Conservation (phyloP, 2,113 vertebrate genomes). For the Carassius auratus region DNA sequence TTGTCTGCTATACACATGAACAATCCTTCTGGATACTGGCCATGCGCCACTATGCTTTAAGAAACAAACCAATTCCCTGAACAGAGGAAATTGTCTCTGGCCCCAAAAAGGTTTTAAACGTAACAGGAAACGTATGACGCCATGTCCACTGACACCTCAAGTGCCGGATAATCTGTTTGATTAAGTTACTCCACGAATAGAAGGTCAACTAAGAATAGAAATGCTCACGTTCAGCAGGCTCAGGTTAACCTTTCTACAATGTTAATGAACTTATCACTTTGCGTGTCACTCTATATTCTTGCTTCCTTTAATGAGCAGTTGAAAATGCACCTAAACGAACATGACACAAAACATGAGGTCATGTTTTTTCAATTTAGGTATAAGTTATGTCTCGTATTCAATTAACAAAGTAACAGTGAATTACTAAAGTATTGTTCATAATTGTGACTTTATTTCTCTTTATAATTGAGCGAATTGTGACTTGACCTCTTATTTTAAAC, state of each 20-base stretch:
- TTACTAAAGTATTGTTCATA: not conserved
- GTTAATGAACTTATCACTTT: slow-evolving; percentile 53
- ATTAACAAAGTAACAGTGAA: not conserved
- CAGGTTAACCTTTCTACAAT: slow-evolving; percentile 47
- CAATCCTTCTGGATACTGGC: not conserved
- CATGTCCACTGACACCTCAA: slow-evolving; percentile 20
- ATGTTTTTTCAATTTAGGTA: not conserved
- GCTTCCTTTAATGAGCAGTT: not conserved
- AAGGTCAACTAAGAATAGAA: slow-evolving; percentile 34
- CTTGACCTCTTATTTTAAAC: not conserved
- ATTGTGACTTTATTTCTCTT: not conserved
- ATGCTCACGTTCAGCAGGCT: slow-evolving; percentile 43
- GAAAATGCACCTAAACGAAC: not conserved
- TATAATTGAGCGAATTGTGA: not conserved
- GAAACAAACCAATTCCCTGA: not conserved
- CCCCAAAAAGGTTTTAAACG: not conserved
- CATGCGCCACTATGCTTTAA: not conserved
- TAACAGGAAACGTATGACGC: slow-evolving; percentile 16
- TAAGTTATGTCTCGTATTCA: not conserved
- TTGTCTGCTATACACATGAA: not conserved
- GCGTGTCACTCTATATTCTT: slow-evolving; percentile 47
- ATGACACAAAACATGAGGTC: not conserved
- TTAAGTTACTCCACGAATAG: slow-evolving; percentile 35
- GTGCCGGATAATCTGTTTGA: slow-evolving; percentile 39
- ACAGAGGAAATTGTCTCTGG: not conserved